Evolutionary conservation across 1,140 invertebrate genomes (phyloP).

Genomic region (Akabosia matsudoensis): DNA sequence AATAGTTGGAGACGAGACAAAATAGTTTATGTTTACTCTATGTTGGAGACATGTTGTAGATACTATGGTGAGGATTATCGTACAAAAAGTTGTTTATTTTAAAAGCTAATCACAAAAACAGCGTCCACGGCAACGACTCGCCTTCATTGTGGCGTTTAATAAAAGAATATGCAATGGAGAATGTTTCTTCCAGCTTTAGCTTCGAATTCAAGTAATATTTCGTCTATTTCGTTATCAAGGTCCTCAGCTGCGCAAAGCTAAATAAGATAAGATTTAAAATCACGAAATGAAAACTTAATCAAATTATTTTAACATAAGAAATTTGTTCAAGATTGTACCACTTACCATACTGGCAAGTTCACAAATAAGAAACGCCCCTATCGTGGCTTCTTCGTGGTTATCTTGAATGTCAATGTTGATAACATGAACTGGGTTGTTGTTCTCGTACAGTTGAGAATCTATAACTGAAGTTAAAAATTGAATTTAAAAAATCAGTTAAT

Average conservation of each 20-base stretch:
- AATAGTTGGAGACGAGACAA: too few relatives aligned
- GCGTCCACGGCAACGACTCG: too few relatives aligned
- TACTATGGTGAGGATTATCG: neutral
- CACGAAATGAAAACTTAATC: neutral
- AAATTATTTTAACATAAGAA: neutral
- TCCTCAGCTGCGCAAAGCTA: slow-evolving; percentile 87
- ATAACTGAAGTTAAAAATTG: slow-evolving; percentile 50
- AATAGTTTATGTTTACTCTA: neutral
- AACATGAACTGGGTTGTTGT: slow-evolving; percentile 86
- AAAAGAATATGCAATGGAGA: slow-evolving; percentile 90
- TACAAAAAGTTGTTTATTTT: neutral
- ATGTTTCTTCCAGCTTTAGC: slow-evolving; percentile 79
- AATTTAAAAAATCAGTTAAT: slow-evolving; percentile 1
- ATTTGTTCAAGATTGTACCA: slow-evolving; percentile 27
- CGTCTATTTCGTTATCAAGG: slow-evolving; percentile 97
- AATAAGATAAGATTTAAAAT: slow-evolving; percentile 51
- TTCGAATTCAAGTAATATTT: slow-evolving; percentile 93
- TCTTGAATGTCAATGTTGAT: slow-evolving; percentile 99
- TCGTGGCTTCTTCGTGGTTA: slow-evolving; percentile 99
- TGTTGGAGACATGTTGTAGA: too few relatives aligned
- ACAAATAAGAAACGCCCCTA: slow-evolving; percentile 97
- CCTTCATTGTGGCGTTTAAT: too few relatives aligned
- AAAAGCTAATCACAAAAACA: neutral
- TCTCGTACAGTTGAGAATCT: slow-evolving; percentile 57
- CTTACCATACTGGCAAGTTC: slow-evolving; percentile 85